Conservation (phyloP, 2,797 vertebrate genomes). For the Rhinatrema bivittatum region DNA sequence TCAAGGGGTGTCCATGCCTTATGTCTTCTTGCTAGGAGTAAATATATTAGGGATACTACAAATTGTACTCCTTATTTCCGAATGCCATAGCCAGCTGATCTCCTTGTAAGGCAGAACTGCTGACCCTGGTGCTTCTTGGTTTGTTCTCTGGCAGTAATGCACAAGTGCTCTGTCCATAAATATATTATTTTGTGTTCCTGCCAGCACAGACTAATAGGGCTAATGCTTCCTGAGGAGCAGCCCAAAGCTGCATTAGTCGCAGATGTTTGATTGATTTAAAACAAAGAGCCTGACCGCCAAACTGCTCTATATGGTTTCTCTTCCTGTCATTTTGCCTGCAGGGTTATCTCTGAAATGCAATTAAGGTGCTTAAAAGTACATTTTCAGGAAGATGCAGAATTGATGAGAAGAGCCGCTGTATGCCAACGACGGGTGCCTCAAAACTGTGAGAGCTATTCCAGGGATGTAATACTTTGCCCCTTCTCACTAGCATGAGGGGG, state of each 20-base stretch:
- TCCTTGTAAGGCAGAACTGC: constrained; percentile 42
- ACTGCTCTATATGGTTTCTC: constrained; percentile 73
- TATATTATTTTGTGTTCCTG: constrained; percentile 76
- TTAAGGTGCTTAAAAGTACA: constrained; percentile 94
- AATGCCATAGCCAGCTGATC: no score
- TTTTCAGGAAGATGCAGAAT: constrained; percentile 90
- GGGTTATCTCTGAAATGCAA: constrained; percentile 97
- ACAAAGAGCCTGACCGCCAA: constrained; percentile 76
- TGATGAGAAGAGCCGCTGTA: constrained; percentile 77
- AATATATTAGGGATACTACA: no score
- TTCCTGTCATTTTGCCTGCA: constrained; percentile 90
- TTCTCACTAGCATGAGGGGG: not conserved
- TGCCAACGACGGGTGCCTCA: constrained; percentile 55
- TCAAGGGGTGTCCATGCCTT: no score
- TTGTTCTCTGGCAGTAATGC: constrained; percentile 43
- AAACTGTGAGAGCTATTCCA: constrained; percentile 51
- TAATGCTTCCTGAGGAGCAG: constrained; percentile 98
- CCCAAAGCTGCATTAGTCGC: constrained; percentile 92
- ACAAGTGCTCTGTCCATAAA: constrained; percentile 68
- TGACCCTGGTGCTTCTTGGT: constrained; percentile 48
- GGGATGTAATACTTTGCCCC: constrained; percentile 38
- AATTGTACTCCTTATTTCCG: no score
- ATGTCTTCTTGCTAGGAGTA: no score
- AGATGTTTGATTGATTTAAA: constrained; percentile 95
- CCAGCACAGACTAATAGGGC: constrained; percentile 87